Evolutionary conservation across 2,888 invertebrate genomes (phyloP), one percentile per base, ranked within the genome.

Genomic region (Azorinus chamasolen): DNA sequence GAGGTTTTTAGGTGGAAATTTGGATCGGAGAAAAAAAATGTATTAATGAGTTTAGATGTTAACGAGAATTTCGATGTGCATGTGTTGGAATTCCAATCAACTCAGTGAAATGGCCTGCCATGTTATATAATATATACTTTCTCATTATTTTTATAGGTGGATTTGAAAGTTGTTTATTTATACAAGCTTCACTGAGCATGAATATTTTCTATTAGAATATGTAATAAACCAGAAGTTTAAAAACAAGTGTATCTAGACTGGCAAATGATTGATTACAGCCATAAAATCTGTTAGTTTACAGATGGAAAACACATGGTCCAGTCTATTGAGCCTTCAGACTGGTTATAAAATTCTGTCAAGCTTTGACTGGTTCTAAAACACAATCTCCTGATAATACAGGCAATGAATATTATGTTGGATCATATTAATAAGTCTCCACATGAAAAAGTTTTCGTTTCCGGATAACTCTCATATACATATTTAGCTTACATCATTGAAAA

Each of bases 121-220:
- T 55, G 61, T 70, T 76, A 70, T 66, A 32, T 46, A 68, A 72
- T 69, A 72, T 68, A 50, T 58, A 54, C 24, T 63, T 53, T 62
- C 39, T 58, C 68, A 78, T 78, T 74, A 71, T 72, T 69, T 50
- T 62, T 62, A 51, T 62, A 50, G 62, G 32, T 46, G 48, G 48
- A 50, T 65, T 51, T 63, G 53, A 74, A 79, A 75, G 69, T 69
- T 69, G 75, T 80, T 72, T 71, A 69, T 69, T 75, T 80, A 50
- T 69, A 80, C 46, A 32, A 32, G 79, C 79, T 80, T 61, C 46
- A 59, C 57, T 24, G 51, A 80, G 79, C 79, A 55, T 80, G 79
- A 80, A 75, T 62, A 76, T 76, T 80, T 80, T 66, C 79, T 72
- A 80, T 80, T 76, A 76, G 59, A 69, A 63, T 68, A 27, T 73